Evolutionary conservation across 2,888 invertebrate species (phyloP).

Genomic region (Escarpia spicata): DNA sequence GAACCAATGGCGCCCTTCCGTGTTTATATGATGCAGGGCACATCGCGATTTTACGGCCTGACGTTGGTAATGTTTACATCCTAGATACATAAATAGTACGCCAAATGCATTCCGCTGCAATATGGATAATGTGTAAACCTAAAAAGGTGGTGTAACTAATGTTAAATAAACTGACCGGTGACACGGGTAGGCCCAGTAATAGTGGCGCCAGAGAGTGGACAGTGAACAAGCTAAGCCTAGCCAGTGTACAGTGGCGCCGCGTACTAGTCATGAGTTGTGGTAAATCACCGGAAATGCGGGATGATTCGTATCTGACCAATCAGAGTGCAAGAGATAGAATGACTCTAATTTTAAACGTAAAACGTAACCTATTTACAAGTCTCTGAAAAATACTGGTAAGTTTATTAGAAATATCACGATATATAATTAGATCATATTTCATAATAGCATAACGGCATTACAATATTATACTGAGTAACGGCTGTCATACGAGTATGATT

Average conservation of each 20-base stretch:
- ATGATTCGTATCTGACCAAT: neutral
- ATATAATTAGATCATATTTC: neutral
- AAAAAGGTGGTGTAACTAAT: no score
- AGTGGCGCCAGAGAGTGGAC: neutral
- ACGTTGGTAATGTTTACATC: no score
- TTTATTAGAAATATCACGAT: neutral
- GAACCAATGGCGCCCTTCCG: no score
- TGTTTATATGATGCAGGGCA: no score
- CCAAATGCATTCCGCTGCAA: no score
- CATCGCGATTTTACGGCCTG: no score
- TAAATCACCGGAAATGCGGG: neutral
- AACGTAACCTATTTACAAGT: neutral
- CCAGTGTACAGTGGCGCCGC: neutral
- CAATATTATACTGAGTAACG: no score
- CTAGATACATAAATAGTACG: no score
- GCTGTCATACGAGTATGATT: neutral
- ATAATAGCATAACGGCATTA: neutral
- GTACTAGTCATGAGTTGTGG: neutral
- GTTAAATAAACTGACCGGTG: no score
- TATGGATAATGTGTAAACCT: no score
- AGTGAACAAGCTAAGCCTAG: neutral
- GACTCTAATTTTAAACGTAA: slow-evolving; percentile 13
- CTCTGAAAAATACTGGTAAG: neutral
- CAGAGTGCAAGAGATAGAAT: neutral
- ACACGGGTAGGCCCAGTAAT: neutral